phyloP scores from a whole-genome alignment of 2,888 invertebrate genomes.

The Pomacea canaliculata region DNA sequence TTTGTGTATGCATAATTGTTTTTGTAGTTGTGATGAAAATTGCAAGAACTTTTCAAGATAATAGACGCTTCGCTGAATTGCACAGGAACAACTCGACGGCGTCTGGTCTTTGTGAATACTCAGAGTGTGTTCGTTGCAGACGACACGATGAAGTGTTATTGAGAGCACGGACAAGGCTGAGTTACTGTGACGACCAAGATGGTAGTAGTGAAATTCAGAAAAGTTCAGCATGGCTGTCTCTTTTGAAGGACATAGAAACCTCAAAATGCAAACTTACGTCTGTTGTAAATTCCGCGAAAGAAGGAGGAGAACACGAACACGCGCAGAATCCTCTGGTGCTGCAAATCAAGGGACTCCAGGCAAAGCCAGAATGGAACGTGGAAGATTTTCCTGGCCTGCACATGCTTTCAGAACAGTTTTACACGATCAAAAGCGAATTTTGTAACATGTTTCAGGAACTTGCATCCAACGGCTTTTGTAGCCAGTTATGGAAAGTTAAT shows the following conservation, averaged over 20 bases:
- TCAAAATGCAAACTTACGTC: constrained; percentile 11
- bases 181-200: constrained; percentile 21
- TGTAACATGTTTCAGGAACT: too few species aligned
- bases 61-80: background rate
- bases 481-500: constrained; percentile 54
- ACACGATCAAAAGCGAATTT: constrained; percentile 20
- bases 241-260: constrained; percentile 16
- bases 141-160: constrained; percentile 29
- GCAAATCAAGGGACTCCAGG: constrained; percentile 31
- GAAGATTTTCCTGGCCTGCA: constrained; percentile 29
- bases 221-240: background rate
- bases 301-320: background rate
- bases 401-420: constrained; percentile 15
- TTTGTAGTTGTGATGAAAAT: constrained; percentile 20
- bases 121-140: constrained; percentile 38
- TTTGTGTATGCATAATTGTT: constrained; percentile 7
- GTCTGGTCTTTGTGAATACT: constrained; percentile 27
- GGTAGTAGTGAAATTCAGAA: background rate
- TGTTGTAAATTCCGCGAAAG: background rate
- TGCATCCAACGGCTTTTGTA: too few species aligned
- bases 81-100: too few species aligned
- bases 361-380: constrained; percentile 29
- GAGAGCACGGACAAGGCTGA: constrained; percentile 33
- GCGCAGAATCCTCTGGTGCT: constrained; percentile 33
- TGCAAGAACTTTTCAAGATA: background rate